phyloP scores from a whole-genome alignment of 2,888 invertebrate genomes.

The Protonemura montana region DNA sequence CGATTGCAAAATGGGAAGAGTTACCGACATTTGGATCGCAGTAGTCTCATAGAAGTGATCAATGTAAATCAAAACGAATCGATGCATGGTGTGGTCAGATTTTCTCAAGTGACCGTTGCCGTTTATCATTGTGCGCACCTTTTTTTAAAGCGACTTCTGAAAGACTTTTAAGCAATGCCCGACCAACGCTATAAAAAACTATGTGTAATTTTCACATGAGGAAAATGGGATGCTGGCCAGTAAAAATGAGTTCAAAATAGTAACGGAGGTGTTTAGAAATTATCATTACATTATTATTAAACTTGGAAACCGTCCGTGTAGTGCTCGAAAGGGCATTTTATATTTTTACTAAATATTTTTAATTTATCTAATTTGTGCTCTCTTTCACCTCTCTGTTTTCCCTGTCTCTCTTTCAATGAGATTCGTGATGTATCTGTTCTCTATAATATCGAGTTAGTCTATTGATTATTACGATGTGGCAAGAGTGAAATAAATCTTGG shows the following conservation, averaged over 20 bases:
- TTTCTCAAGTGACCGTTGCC: neutral
- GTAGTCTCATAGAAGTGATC: neutral
- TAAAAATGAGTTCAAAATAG: neutral
- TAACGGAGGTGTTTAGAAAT: neutral
- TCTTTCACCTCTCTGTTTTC: neutral
- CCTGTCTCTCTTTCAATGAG: neutral
- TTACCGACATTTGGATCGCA: neutral
- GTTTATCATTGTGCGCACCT: no score
- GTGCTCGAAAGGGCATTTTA: neutral
- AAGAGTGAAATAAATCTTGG: conserved; percentile 7
- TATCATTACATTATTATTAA: neutral
- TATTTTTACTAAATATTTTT: neutral
- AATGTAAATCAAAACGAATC: neutral
- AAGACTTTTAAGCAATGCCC: no score
- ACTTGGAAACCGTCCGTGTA: neutral
- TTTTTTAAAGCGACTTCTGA: no score
- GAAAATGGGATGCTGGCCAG: neutral
- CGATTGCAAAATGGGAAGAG: neutral
- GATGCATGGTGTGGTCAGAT: neutral
- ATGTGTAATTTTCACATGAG: neutral
- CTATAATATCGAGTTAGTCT: neutral
- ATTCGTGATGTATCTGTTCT: neutral
- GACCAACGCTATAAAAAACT: no score
- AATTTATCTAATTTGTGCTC: neutral
- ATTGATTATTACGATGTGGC: conserved; percentile 7